Evolutionary conservation across 2,888 invertebrate genomes (phyloP).

Genomic region (Chloroclystis v-ata): DNA sequence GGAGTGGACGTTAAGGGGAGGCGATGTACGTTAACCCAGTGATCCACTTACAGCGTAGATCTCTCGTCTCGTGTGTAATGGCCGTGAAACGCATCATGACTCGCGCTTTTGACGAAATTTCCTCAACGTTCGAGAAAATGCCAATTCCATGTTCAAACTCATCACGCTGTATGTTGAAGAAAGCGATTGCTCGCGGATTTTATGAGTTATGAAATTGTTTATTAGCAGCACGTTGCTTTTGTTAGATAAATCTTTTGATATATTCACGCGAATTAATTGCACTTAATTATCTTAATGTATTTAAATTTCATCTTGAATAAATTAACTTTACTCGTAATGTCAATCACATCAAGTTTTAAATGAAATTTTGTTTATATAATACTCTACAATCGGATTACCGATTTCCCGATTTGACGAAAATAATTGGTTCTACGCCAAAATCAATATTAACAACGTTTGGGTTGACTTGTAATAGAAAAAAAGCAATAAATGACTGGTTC

Average conservation of each 20-base stretch:
- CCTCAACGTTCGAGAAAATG: slow-evolving; percentile 25
- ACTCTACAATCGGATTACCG: no score
- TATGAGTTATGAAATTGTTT: background rate
- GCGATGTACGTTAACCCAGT: slow-evolving; percentile 30
- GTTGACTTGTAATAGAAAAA: no score
- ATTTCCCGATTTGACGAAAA: no score
- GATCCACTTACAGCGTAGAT: slow-evolving; percentile 29
- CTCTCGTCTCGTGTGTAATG: slow-evolving; percentile 28
- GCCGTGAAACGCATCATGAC: slow-evolving; percentile 35
- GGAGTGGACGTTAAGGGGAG: slow-evolving; percentile 18
- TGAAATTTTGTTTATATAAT: background rate
- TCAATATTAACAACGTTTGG: no score
- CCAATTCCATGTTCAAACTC: slow-evolving; percentile 17
- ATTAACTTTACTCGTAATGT: background rate
- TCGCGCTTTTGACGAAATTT: slow-evolving; percentile 38
- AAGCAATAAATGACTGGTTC: background rate
- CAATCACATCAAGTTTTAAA: background rate
- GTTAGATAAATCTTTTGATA: background rate
- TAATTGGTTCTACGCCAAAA: no score
- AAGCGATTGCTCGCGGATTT: slow-evolving; percentile 12
- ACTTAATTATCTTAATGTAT: no score
- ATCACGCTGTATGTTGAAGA: slow-evolving; percentile 20
- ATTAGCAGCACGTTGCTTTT: no score
- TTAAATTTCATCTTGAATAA: background rate
- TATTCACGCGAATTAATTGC: no score